Evolutionary conservation across 2,113 vertebrate species (phyloP).

Genomic region (Mastomys coucha): DNA sequence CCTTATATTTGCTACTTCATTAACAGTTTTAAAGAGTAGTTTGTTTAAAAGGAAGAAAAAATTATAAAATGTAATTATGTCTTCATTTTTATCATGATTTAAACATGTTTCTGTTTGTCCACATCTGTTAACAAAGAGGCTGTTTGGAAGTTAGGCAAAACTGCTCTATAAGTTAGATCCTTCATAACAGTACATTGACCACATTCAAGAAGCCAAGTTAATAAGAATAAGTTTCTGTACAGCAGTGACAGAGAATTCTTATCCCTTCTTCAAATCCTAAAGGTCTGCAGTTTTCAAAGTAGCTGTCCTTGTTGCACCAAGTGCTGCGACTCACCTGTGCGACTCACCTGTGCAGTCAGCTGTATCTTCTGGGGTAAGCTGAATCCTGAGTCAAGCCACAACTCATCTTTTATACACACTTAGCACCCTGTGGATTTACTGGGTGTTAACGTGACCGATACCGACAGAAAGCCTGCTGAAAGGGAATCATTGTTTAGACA

Average conservation of each 20-base stretch:
- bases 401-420: slow-evolving; percentile 88
- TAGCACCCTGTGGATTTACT: slow-evolving; percentile 86
- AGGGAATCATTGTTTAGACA: slow-evolving; percentile 85
- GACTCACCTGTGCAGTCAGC: slow-evolving; percentile 81
- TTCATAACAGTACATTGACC: neutral
- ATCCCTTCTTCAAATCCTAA: neutral
- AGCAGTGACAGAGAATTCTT: neutral
- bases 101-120: slow-evolving; percentile 5
- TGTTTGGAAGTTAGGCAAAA: neutral
- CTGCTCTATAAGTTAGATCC: neutral
- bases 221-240: neutral
- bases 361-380: slow-evolving; percentile 70
- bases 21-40: slow-evolving; percentile 23
- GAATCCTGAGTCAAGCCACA: slow-evolving; percentile 56
- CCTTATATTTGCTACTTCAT: neutral
- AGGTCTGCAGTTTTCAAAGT: slow-evolving; percentile 44
- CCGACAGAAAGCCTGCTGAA: slow-evolving; percentile 80
- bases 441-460: slow-evolving; percentile 81
- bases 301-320: neutral
- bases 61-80: neutral
- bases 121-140: neutral
- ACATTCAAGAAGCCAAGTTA: slow-evolving; percentile 17
- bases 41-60: slow-evolving; percentile 37
- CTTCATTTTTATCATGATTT: slow-evolving; percentile 16
- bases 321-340: slow-evolving; percentile 82